Conservation (phyloP, 2,888 invertebrate genomes). For the Pardosa pseudoannulata region DNA sequence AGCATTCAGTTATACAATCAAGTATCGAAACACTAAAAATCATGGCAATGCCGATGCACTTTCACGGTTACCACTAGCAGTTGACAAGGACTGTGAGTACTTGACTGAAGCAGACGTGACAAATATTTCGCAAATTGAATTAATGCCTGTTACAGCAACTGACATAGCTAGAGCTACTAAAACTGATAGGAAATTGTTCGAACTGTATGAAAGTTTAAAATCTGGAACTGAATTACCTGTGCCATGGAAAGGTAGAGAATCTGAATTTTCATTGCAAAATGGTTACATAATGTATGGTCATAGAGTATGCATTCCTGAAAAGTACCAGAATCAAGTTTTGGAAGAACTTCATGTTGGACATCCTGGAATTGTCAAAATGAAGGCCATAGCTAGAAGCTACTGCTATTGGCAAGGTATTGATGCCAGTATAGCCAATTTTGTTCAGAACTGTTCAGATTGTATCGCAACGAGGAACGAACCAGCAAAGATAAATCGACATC, state of each 20-base stretch:
- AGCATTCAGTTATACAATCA: constrained; percentile 54
- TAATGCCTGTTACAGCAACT: constrained; percentile 53
- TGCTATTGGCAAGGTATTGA: constrained; percentile 53
- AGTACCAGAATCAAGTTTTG: constrained; percentile 39
- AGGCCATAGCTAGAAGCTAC: constrained; percentile 56
- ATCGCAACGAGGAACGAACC: constrained; percentile 54
- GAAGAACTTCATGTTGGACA: constrained; percentile 34
- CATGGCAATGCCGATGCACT: constrained; percentile 54
- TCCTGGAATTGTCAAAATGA: constrained; percentile 52
- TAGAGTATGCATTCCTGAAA: constrained; percentile 52
- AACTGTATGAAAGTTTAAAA: constrained; percentile 52
- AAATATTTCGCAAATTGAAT: constrained; percentile 49
- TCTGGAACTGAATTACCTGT: constrained; percentile 49
- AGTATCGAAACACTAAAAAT: constrained; percentile 51
- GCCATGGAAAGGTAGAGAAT: constrained; percentile 51
- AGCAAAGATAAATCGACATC: constrained; percentile 53
- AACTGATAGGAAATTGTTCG: constrained; percentile 53
- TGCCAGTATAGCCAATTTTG: constrained; percentile 44
- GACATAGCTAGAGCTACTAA: constrained; percentile 53
- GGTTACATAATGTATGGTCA: constrained; percentile 52
- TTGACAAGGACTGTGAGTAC: constrained; percentile 47
- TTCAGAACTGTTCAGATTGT: constrained; percentile 55
- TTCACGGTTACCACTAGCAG: constrained; percentile 52
- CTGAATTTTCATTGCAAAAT: constrained; percentile 53
- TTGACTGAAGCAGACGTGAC: constrained; percentile 51